A percentile compares a stretch with the other conserved stretches of the same genome.
Conservation (phyloP, 2,113 vertebrate genomes). For the Brienomyrus longianalis region DNA sequence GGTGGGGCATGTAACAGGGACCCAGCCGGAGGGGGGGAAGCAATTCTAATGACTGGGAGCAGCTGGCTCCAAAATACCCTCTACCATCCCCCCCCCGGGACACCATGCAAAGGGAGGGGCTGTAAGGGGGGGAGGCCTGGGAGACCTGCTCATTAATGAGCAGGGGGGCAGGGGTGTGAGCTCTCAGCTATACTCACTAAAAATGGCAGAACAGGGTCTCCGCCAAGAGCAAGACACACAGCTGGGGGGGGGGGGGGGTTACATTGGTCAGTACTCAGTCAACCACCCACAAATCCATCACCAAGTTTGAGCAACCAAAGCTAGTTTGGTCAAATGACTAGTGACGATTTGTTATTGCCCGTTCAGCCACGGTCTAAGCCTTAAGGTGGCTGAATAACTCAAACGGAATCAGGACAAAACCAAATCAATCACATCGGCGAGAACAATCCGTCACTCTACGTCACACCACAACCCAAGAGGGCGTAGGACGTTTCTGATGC, state of each 20-base stretch:
- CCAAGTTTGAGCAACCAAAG: background rate
- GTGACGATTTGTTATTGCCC: background rate
- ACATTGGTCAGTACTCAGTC: background rate
- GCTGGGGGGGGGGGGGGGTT: background rate
- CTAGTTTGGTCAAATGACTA: background rate
- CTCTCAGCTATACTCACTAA: background rate
- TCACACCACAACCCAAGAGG: background rate
- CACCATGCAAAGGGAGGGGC: slow-evolving; percentile 23
- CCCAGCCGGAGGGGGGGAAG: slow-evolving; percentile 36
- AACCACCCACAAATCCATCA: background rate
- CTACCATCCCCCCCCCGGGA: slow-evolving; percentile 29
- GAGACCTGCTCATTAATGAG: slow-evolving; percentile 49
- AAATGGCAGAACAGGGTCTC: background rate
- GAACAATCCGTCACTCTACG: background rate
- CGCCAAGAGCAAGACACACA: background rate
- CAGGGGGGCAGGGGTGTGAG: slow-evolving; percentile 11
- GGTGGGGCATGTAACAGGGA: background rate
- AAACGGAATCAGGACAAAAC: background rate
- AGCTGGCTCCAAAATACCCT: slow-evolving; percentile 56
- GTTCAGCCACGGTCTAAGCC: background rate
- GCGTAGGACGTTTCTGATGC: background rate
- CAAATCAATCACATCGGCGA: background rate
- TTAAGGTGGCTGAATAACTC: background rate
- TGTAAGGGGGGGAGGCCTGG: slow-evolving; percentile 23
- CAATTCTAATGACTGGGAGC: slow-evolving; percentile 50